Conservation (phyloP, 1,140 invertebrate genomes). For the Popillia japonica region DNA sequence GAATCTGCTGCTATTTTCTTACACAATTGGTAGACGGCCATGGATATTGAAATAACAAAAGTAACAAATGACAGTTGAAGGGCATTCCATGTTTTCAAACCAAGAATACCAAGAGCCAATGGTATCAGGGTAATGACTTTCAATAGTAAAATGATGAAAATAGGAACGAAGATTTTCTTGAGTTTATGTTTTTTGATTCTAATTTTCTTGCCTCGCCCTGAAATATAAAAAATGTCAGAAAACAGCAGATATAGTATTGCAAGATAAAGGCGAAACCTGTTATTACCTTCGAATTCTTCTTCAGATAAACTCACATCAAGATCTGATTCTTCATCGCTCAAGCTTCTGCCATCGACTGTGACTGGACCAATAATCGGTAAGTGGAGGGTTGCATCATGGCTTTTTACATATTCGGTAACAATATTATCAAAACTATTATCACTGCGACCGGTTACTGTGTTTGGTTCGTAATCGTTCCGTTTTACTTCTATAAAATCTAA, state of each 20-base stretch:
- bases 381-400: slow-evolving; percentile 78
- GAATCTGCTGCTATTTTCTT: slow-evolving; percentile 82
- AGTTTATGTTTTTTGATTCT: slow-evolving; percentile 72
- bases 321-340: slow-evolving; percentile 75
- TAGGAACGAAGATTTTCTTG: slow-evolving; percentile 83
- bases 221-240: slow-evolving; percentile 36
- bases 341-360: slow-evolving; percentile 76
- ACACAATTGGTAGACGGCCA: slow-evolving; percentile 85
- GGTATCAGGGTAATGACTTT: slow-evolving; percentile 86
- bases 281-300: slow-evolving; percentile 62
- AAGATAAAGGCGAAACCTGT: not conserved
- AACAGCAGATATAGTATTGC: not conserved
- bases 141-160: slow-evolving; percentile 80
- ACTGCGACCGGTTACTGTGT: slow-evolving; percentile 65
- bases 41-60: slow-evolving; percentile 80
- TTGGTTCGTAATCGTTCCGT: slow-evolving; percentile 65
- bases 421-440: slow-evolving; percentile 69
- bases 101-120: slow-evolving; percentile 80
- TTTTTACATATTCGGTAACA: slow-evolving; percentile 73
- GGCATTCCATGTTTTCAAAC: slow-evolving; percentile 85
- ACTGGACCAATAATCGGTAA: slow-evolving; percentile 74
- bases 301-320: slow-evolving; percentile 73
- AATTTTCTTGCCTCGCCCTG: slow-evolving; percentile 56
- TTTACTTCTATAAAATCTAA: slow-evolving; percentile 76
- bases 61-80: slow-evolving; percentile 86